These are phyloP conservation scores for Lasiurus borealis DNA, from an alignment of 2,113 vertebrate species.

Conservation along the genomic window DNA sequence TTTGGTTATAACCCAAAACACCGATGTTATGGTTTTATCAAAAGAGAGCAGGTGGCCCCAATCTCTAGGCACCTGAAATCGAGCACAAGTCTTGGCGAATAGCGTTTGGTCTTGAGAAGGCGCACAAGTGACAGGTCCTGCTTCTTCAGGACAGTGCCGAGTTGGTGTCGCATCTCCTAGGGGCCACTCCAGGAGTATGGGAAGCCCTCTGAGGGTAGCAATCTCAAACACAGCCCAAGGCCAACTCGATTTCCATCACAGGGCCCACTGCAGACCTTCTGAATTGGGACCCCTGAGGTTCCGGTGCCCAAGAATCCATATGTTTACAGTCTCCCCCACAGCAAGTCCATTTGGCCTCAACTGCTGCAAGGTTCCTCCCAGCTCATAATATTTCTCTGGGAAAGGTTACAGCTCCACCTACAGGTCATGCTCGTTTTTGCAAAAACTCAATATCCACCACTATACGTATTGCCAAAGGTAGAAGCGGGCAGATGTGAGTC, in stretches of 20 bases:
- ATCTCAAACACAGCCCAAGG: neutral
- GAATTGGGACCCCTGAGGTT: neutral
- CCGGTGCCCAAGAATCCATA: neutral
- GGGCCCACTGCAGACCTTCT: neutral
- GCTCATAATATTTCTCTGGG: neutral
- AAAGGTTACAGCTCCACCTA: constrained; percentile 54
- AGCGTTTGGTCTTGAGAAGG: neutral
- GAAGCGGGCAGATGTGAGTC: neutral
- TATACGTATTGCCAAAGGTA: neutral
- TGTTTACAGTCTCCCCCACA: neutral
- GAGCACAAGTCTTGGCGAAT: neutral
- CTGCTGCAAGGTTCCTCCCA: neutral
- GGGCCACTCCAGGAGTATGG: neutral
- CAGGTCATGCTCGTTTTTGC: neutral
- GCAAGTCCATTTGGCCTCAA: neutral
- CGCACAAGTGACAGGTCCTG: neutral
- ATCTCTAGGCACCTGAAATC: neutral
- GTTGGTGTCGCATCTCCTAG: neutral
- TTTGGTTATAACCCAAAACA: neutral
- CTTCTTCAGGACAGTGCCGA: neutral
- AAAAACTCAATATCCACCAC: neutral
- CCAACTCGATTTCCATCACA: neutral
- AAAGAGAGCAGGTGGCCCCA: neutral
- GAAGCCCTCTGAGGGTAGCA: neutral
- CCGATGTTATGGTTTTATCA: neutral